Conservation (phyloP, 2,113 vertebrate species). For the Bubo scandiacus region DNA sequence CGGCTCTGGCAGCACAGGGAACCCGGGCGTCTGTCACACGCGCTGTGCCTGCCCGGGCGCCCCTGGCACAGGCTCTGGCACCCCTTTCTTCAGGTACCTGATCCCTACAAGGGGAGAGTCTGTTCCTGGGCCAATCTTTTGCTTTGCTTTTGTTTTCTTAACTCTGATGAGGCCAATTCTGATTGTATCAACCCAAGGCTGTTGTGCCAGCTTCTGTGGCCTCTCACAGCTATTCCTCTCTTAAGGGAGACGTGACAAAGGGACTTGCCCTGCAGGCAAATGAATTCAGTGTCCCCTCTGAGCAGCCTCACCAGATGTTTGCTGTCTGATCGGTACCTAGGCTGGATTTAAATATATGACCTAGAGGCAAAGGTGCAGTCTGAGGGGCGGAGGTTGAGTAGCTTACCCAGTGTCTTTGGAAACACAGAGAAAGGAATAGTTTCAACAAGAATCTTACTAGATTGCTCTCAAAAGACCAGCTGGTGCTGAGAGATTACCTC, state of each 20-base stretch:
- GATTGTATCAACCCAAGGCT: not conserved
- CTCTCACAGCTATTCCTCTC: not conserved
- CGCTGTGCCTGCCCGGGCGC: not conserved
- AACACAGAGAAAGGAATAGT: not conserved
- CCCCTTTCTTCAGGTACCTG: rapidly evolving
- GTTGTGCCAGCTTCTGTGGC: not conserved
- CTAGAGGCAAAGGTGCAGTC: not conserved
- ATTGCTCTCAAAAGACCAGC: not conserved
- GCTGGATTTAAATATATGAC: not conserved
- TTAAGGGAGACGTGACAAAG: not conserved
- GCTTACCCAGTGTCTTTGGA: not conserved
- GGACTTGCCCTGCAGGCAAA: not conserved
- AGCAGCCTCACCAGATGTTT: not conserved
- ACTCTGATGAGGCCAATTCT: not conserved
- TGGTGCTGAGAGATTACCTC: not conserved
- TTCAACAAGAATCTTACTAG: not conserved
- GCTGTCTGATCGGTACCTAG: not conserved
- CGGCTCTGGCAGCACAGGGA: not conserved
- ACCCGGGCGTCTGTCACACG: not conserved
- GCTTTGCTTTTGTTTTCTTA: not conserved
- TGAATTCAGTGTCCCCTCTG: not conserved
- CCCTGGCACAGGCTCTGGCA: not conserved
- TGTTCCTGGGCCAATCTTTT: not conserved
- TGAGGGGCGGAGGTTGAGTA: slow-evolving; percentile 1
- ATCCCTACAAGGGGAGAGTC: not conserved